phyloP scores from a whole-genome alignment of 2,797 vertebrate species.

The Etheostoma nigrum region DNA sequence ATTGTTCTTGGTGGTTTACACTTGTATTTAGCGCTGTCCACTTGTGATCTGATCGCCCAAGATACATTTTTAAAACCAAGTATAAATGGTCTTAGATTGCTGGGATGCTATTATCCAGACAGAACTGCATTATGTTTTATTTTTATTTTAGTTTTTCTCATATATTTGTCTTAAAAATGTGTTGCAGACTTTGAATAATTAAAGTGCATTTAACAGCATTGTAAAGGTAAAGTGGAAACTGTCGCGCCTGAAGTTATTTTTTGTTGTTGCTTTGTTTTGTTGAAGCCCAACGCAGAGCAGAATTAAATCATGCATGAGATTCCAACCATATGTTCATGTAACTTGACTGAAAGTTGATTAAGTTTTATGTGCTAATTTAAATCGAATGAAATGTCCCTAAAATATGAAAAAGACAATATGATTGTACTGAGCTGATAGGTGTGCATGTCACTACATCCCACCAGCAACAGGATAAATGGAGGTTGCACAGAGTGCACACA shows the following conservation, averaged over 20 bases:
- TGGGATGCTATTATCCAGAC: background rate
- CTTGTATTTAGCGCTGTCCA: no score
- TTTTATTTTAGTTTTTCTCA: background rate
- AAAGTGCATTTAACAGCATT: background rate
- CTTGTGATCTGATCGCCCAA: no score
- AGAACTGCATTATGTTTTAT: background rate
- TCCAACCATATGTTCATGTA: conserved; percentile 6
- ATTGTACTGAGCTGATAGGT: background rate
- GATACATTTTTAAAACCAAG: no score
- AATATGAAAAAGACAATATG: background rate
- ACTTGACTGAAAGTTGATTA: background rate
- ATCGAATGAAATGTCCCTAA: conserved; percentile 2
- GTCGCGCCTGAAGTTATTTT: background rate
- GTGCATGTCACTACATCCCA: background rate
- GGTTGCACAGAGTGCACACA: background rate
- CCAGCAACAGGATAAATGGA: conserved; percentile 18
- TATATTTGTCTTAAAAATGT: background rate
- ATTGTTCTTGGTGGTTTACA: no score
- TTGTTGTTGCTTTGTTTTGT: conserved; percentile 5
- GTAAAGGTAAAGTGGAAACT: no score
- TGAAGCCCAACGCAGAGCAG: background rate
- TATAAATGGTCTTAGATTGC: no score
- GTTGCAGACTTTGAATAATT: background rate
- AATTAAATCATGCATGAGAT: conserved; percentile 19
- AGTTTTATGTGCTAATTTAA: background rate